Conservation (phyloP, 2,797 vertebrate species). For the Phrynocephalus forsythii region DNA sequence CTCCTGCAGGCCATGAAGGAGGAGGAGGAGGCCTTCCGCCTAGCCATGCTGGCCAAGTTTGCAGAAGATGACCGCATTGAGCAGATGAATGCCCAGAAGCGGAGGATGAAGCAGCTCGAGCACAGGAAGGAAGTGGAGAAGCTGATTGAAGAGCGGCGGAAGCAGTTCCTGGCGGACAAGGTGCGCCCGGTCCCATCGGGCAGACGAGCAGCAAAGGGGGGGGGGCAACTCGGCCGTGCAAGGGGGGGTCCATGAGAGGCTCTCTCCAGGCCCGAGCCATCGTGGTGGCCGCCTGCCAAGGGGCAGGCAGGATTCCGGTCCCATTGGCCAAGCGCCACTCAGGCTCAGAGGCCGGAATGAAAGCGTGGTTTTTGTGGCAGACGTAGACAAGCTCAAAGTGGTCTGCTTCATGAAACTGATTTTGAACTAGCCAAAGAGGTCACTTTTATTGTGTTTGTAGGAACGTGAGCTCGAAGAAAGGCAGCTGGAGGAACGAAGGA, state of each 20-base stretch:
- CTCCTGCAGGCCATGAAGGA: conserved; percentile 80
- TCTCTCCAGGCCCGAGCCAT: neutral
- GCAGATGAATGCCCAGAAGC: conserved; percentile 90
- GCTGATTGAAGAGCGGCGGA: conserved; percentile 84
- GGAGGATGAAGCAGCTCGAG: conserved; percentile 90
- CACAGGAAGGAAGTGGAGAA: conserved; percentile 87
- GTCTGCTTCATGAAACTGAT: neutral
- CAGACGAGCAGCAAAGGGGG: too few species aligned
- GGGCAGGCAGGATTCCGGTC: neutral
- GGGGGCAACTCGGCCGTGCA: too few species aligned
- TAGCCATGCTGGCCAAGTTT: conserved; percentile 86
- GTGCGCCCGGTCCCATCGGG: conserved; percentile 69
- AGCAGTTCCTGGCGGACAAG: conserved; percentile 83
- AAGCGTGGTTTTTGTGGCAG: neutral
- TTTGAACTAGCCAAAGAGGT: accelerated
- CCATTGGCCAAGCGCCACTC: too few species aligned
- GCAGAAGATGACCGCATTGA: conserved; percentile 92
- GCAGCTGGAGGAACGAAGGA: conserved; percentile 80
- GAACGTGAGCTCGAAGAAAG: conserved; percentile 85
- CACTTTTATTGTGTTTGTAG: conserved; percentile 68
- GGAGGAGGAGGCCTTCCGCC: conserved; percentile 86
- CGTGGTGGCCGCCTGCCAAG: too few species aligned
- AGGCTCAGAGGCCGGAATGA: neutral
- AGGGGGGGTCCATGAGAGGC: neutral
- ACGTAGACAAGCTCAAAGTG: neutral